A percentile compares a stretch with the other conserved stretches of the same genome.
Conservation (phyloP, 1,140 invertebrate genomes). For the Lordiphosa stackelbergi region DNA sequence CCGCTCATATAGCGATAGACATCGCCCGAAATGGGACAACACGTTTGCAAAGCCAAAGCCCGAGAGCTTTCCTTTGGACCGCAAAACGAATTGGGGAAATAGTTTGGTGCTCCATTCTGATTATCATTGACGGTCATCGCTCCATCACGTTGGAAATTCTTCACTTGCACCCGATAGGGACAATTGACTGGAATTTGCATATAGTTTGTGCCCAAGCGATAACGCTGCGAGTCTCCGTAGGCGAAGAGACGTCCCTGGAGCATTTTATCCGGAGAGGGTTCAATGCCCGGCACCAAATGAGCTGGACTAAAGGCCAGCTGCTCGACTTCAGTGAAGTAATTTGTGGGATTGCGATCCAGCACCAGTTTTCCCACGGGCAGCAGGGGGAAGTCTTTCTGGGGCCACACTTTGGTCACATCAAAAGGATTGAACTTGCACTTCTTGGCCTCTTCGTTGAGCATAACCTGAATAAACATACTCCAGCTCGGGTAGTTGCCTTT, state of each 20-base stretch:
- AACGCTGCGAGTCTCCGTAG: slow-evolving; percentile 91
- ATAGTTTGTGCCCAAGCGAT: slow-evolving; percentile 93
- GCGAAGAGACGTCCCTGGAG: slow-evolving; percentile 91
- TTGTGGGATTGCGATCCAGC: slow-evolving; percentile 88
- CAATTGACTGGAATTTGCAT: slow-evolving; percentile 93
- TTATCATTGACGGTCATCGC: slow-evolving; percentile 80
- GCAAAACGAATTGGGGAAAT: slow-evolving; percentile 92
- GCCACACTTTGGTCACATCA: slow-evolving; percentile 92
- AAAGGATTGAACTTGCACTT: slow-evolving; percentile 87
- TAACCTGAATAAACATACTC: slow-evolving; percentile 84
- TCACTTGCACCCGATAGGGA: slow-evolving; percentile 78
- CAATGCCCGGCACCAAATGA: slow-evolving; percentile 91
- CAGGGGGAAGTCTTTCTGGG: slow-evolving; percentile 88
- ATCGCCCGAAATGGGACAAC: slow-evolving; percentile 79
- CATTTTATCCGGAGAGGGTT: slow-evolving; percentile 92
- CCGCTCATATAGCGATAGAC: slow-evolving; percentile 86
- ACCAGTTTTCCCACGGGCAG: slow-evolving; percentile 91
- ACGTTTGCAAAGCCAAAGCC: slow-evolving; percentile 47
- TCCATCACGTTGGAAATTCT: slow-evolving; percentile 91
- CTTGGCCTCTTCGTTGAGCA: slow-evolving; percentile 83
- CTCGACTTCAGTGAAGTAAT: slow-evolving; percentile 93
- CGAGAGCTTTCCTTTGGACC: slow-evolving; percentile 80
- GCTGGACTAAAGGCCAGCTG: slow-evolving; percentile 92
- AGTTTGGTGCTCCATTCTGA: slow-evolving; percentile 88
- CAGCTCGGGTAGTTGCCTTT: slow-evolving; percentile 86